phyloP scores from a whole-genome alignment of 2,113 vertebrate genomes.

The Dromaius novaehollandiae region DNA sequence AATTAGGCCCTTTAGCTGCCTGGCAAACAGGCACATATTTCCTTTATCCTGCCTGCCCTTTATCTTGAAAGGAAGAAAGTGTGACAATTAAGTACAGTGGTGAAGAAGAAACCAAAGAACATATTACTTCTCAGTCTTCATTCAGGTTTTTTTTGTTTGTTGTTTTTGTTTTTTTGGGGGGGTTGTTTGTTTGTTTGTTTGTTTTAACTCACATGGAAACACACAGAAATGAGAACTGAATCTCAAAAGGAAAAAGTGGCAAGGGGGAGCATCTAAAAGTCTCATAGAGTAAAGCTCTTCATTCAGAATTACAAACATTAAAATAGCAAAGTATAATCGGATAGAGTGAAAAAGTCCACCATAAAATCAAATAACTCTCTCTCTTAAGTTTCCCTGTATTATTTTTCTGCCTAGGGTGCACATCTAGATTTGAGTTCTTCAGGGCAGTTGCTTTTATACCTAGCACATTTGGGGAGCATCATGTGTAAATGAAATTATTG shows the following conservation, averaged over 20 bases:
- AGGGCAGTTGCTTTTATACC: not conserved
- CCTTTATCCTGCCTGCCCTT: not conserved
- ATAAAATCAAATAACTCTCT: not conserved
- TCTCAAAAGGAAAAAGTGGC: not conserved
- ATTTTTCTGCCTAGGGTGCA: not conserved
- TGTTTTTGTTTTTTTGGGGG: no score
- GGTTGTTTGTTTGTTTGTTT: no score
- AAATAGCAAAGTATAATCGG: not conserved
- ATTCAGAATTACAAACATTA: not conserved
- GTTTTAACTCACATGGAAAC: not conserved
- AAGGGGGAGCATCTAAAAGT: not conserved
- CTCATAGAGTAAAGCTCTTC: not conserved
- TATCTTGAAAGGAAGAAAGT: not conserved
- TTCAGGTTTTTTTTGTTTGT: not conserved
- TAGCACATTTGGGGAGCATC: not conserved
- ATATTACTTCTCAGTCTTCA: not conserved
- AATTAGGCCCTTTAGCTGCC: not conserved
- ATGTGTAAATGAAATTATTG: not conserved
- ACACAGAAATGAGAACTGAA: not conserved
- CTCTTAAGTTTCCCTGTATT: not conserved
- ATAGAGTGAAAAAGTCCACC: not conserved
- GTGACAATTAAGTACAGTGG: not conserved
- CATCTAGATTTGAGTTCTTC: not conserved
- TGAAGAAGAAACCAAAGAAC: not conserved
- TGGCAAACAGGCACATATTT: not conserved